Evolutionary conservation across 23 tunicate genomes (phyloP), one percentile per base, ranked within the genome.

Genomic region (Ascidia mentula): DNA sequence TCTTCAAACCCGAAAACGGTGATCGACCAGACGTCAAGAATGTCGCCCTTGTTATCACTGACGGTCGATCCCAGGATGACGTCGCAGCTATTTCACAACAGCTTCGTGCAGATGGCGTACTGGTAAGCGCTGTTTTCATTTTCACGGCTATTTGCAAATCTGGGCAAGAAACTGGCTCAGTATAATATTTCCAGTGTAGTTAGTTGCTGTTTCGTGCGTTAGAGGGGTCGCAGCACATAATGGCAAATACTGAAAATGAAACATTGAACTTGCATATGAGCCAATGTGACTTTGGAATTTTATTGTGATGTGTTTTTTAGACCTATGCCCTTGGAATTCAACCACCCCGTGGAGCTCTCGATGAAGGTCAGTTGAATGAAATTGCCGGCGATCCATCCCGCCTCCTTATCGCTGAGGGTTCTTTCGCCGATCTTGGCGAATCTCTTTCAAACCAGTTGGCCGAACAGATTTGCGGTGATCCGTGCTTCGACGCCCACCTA

Each of bases 1-100:
- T 38, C 34, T 39, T 75, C 53, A 28, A 20, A 7, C 46, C n/a
- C 2, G 79, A 33, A 39, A 75, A 75, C 37, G 79, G 79, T 22
- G 53, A 75, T 46, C n/a, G 79, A 8, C 46, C 53, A 20, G 79
- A 46, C 34, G 79, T 75, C 9, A 38, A 39, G 37, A 39, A 75
- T 35, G 79, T 75, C 22, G 53, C 28, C 6, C 53, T 75, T 6
- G 53, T 75, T 7, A 39, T 75, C 79, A 75, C 79, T 38, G 79
- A 75, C 79, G 79, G 79, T 5, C 46, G 79, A 6, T 75, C 79
- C 18, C 79, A 75, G 53, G 79, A 75, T 35, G 53, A 75, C 18
- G 79, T 75, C 34, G 46, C 4, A 2, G 79, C 6, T 5, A 75
- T 75, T 75, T 33, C 79, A 35, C 36, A 38, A 24, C 22, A 75